These are phyloP conservation scores for Smittia aterrima DNA, from an alignment of 2,888 invertebrate genomes.

Conservation along the genomic window DNA sequence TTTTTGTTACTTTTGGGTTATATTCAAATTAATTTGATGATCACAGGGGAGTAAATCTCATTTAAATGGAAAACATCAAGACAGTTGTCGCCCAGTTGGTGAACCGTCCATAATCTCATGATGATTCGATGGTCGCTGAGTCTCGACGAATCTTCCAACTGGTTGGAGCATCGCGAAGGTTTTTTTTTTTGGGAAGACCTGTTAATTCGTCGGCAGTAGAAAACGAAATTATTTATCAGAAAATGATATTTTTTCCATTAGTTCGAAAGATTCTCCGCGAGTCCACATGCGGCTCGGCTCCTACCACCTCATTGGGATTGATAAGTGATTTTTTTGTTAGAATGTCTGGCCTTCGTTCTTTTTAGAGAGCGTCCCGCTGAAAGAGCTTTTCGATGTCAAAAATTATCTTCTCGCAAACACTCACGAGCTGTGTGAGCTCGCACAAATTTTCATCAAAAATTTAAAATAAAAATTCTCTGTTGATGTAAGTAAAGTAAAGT, in stretches of 20 bases:
- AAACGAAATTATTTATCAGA: constrained; percentile 23
- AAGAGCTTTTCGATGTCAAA: constrained; percentile 18
- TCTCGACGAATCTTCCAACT: neutral
- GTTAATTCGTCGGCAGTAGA: neutral
- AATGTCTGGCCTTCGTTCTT: neutral
- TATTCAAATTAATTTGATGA: constrained; percentile 33
- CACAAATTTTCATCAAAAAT: neutral
- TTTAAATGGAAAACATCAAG: constrained; percentile 23
- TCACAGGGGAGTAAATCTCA: constrained; percentile 33
- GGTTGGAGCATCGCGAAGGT: neutral
- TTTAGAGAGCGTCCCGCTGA: neutral
- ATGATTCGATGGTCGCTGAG: neutral
- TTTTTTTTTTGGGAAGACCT: neutral
- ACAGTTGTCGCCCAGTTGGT: neutral
- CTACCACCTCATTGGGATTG: constrained; percentile 14
- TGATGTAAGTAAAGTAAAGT: neutral
- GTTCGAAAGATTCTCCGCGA: neutral
- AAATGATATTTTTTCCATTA: constrained; percentile 33
- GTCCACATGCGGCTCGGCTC: constrained; percentile 6
- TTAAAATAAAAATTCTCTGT: constrained; percentile 4
- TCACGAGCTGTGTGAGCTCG: neutral
- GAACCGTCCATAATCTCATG: neutral
- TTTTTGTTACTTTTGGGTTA: neutral
- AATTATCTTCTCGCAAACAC: constrained; percentile 11
- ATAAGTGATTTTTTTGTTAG: constrained; percentile 8